Base-by-base conservation (phyloP, 2,888 invertebrate genomes). In the Hermodice carunculata region DNA sequence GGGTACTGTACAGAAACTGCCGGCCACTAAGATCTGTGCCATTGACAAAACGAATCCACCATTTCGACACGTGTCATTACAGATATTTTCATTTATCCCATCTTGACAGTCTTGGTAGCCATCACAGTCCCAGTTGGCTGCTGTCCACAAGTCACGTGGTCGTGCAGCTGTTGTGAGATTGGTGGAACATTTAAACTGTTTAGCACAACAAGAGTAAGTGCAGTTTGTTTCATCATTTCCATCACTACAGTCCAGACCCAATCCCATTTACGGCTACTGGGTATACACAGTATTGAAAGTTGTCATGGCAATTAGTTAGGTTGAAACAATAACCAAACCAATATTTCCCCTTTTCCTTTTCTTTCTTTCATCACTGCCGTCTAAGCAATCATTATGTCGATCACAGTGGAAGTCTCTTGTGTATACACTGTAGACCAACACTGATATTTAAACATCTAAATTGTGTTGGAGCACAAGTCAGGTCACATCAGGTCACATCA, bases 201-300 rank as follows among this genome's bases (percentile, higher is more conserved):
- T 6, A 5, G 57, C 31, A 22, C 57, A 57, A 3, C 46, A 24
- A 22, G 3, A n/a, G n/a, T n/a, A n/a, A n/a, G n/a, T n/a, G 31
- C 62, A 62, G 29, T 44, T 44, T 11, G 11, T 11, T 34, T 62
- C 62, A 19, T 62, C 62, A 28, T 37, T 46, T 3, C 26, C 14
- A 29, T 43, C 43, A 22, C 29, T 29, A 26, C 67, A 67, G 57
- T 67, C 67, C 19, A 22, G 19, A n/a, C n/a, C n/a, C n/a, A n/a
- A n/a, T n/a, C n/a, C n/a, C n/a, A n/a, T n/a, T n/a, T n/a, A n/a
- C n/a, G n/a, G n/a, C n/a, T n/a, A n/a, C n/a, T n/a, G n/a, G n/a
- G n/a, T n/a, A n/a, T n/a, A n/a, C n/a, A n/a, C n/a, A n/a, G n/a
- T n/a, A n/a, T n/a, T n/a, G n/a, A n/a, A n/a, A n/a, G n/a, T n/a